Evolutionary conservation across 2,113 vertebrate genomes (phyloP).

Genomic region (Puffinus mauretanicus): DNA sequence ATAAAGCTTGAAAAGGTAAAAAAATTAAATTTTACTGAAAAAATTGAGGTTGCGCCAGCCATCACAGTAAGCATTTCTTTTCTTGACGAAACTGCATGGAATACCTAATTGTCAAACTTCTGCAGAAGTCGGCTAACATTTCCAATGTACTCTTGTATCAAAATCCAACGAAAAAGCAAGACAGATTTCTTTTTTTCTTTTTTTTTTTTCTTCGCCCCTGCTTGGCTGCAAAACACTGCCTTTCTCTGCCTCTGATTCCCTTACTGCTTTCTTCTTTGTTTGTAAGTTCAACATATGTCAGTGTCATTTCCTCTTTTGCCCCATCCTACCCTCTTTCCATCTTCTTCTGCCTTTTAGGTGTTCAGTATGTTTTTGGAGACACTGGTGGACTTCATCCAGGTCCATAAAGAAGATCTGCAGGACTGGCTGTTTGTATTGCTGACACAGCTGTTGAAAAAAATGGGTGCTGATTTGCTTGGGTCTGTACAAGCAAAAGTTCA

Average conservation of each 20-base stretch:
- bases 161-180: conserved; percentile 69
- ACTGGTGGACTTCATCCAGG: conserved; percentile 92
- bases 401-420: conserved; percentile 95
- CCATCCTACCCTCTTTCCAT: conserved; percentile 38
- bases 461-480: conserved; percentile 96
- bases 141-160: conserved; percentile 61
- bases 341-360: conserved; percentile 80
- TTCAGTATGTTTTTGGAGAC: conserved; percentile 99
- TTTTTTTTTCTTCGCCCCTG: conserved; percentile 30
- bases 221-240: conserved; percentile 81
- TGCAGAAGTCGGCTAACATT: conserved; percentile 56
- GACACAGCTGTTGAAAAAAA: conserved; percentile 96
- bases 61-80: conserved; percentile 76
- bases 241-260: conserved; percentile 75
- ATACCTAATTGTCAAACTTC: conserved; percentile 72
- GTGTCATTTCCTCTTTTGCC: conserved; percentile 68
- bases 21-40: background rate
- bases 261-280: conserved; percentile 67
- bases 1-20: background rate
- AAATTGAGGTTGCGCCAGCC: conserved; percentile 76
- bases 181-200: conserved; percentile 2
- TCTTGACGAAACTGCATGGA: conserved; percentile 78
- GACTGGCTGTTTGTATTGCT: conserved; percentile 96
- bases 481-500: conserved; percentile 98
- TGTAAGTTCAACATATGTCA: conserved; percentile 60